A percentile compares a stretch with the other conserved stretches of the same genome.
Evolutionary conservation across 2,113 vertebrate genomes (phyloP).

Genomic region (Peromyscus polionotus): DNA sequence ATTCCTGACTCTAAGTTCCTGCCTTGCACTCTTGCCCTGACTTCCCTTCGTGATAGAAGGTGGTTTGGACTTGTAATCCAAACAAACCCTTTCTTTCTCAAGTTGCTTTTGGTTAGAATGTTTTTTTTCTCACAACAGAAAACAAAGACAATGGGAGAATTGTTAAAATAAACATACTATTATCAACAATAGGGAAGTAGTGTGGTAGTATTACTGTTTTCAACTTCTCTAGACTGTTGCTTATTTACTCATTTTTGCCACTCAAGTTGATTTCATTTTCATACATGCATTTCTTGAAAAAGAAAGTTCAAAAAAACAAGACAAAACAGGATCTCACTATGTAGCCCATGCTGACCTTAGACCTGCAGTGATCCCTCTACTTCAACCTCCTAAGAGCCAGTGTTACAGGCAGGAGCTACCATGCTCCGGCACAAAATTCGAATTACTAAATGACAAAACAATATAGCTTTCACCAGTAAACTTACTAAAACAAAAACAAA

Average conservation of each 20-base stretch:
- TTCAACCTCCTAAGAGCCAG: not conserved
- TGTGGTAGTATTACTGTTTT: not conserved
- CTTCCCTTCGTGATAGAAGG: not conserved
- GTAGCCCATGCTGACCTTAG: not conserved
- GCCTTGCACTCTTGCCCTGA: not conserved
- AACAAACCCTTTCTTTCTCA: not conserved
- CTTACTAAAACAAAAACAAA: not conserved
- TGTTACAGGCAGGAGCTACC: not conserved
- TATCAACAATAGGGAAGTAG: not conserved
- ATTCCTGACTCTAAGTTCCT: not conserved
- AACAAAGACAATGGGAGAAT: not conserved
- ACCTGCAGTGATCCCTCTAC: not conserved
- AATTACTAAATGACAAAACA: constrained; percentile 30
- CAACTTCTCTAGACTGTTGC: not conserved
- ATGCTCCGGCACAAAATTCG: constrained; percentile 1
- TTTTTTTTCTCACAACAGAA: not conserved
- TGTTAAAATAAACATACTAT: constrained; percentile 49
- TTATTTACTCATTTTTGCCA: constrained; percentile 29
- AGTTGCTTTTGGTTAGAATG: not conserved
- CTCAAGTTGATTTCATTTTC: constrained; percentile 31
- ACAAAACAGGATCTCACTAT: not conserved
- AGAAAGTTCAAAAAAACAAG: not conserved
- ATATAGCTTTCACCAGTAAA: constrained; percentile 33
- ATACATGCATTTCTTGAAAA: constrained; percentile 23
- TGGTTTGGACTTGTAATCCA: not conserved